phyloP scores from a whole-genome alignment of 2,888 invertebrate genomes.

The Leptogaster cylindrica region DNA sequence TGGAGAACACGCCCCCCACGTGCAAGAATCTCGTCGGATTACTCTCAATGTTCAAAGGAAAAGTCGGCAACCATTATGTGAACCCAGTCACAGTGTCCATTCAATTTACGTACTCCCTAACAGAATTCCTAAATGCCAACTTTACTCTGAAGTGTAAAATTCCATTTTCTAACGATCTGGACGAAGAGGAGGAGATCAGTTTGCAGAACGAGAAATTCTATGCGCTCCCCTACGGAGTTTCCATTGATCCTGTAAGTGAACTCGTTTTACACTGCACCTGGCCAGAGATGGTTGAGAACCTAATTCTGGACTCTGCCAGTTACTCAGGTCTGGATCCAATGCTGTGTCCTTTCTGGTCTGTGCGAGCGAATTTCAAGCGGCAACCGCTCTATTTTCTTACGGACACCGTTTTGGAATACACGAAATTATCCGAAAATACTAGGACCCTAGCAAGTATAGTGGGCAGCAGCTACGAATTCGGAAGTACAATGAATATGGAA shows the following conservation, averaged over 20 bases:
- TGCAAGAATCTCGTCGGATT: constrained; percentile 84
- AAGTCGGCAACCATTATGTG: constrained; percentile 71
- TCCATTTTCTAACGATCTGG: constrained; percentile 46
- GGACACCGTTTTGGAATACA: constrained; percentile 75
- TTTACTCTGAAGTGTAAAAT: constrained; percentile 51
- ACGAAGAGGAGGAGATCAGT: constrained; percentile 62
- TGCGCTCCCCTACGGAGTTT: constrained; percentile 82
- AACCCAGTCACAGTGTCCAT: constrained; percentile 71
- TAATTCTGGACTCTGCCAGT: constrained; percentile 84
- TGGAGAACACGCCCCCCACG: constrained; percentile 79
- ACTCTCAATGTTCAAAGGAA: constrained; percentile 87
- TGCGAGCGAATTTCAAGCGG: constrained; percentile 70
- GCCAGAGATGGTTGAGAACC: constrained; percentile 84
- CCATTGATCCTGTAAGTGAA: constrained; percentile 80
- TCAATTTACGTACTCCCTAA: constrained; percentile 69
- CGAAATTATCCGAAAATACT: constrained; percentile 66
- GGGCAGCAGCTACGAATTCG: constrained; percentile 60
- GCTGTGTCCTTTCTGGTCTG: constrained; percentile 79
- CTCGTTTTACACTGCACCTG: constrained; percentile 82
- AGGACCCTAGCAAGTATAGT: constrained; percentile 54
- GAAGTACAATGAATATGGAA: constrained; percentile 63
- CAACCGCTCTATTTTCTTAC: constrained; percentile 78
- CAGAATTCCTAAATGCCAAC: constrained; percentile 59
- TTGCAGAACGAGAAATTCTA: constrained; percentile 66
- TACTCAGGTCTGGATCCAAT: constrained; percentile 88